Conservation (phyloP, 2,113 vertebrate genomes). For the Lepus americanus region DNA sequence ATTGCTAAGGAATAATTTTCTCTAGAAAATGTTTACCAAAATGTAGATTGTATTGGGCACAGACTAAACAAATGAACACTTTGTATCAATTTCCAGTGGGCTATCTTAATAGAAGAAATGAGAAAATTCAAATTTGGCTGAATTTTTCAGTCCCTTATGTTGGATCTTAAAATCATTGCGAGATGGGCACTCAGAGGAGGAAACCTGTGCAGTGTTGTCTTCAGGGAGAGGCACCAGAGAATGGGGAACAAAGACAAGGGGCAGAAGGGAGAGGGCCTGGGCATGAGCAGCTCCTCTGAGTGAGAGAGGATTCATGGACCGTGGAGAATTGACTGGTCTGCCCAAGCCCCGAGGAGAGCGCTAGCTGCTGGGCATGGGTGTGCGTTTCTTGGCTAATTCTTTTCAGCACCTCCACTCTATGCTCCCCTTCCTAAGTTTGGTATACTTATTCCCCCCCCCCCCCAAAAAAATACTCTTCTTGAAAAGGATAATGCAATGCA, state of each 20-base stretch:
- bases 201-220: neutral
- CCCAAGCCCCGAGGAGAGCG: neutral
- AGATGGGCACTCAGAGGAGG: neutral
- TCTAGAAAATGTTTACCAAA: constrained; percentile 35
- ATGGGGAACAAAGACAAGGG: neutral
- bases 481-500: neutral
- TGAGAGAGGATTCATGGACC: neutral
- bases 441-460: neutral
- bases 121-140: neutral
- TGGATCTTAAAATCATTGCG: neutral
- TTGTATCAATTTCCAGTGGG: constrained; percentile 10
- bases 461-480: neutral
- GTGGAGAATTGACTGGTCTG: neutral
- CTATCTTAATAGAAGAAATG: constrained; percentile 7
- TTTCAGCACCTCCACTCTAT: neutral
- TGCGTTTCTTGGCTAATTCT: neutral
- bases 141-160: constrained; percentile 11
- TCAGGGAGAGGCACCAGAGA: neutral
- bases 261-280: neutral
- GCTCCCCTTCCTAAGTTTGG: neutral
- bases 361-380: too few relatives aligned
- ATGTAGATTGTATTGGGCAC: neutral
- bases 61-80: neutral
- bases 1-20: neutral
- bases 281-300: neutral